phyloP scores from a whole-genome alignment of 2,888 invertebrate species.

The Pandemis heparana region DNA sequence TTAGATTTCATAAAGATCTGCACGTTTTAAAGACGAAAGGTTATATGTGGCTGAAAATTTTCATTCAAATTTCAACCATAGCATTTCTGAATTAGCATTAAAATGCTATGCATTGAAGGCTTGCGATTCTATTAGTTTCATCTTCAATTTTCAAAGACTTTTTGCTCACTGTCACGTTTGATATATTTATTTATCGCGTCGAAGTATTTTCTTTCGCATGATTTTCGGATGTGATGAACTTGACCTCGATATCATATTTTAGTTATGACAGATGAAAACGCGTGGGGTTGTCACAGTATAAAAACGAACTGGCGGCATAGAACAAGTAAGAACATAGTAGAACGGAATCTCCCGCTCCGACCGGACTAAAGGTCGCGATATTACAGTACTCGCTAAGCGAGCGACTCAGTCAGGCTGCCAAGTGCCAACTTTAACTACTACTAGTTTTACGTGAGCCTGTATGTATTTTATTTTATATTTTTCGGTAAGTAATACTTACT shows the following conservation, averaged over 20 bases:
- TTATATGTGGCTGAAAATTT: neutral
- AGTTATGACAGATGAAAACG: neutral
- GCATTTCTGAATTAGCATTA: neutral
- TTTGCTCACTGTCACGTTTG: constrained; percentile 14
- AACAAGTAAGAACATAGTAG: too few relatives aligned
- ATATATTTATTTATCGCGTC: constrained; percentile 22
- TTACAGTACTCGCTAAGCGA: too few relatives aligned
- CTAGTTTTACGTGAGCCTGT: too few relatives aligned
- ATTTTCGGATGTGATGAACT: constrained; percentile 18
- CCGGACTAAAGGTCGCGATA: too few relatives aligned
- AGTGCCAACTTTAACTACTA: too few relatives aligned
- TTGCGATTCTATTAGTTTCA: neutral
- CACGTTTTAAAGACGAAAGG: neutral
- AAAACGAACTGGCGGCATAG: neutral
- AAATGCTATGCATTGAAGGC: neutral
- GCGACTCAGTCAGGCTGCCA: too few relatives aligned
- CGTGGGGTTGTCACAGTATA: constrained; percentile 1
- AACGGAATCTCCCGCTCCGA: too few relatives aligned
- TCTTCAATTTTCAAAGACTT: constrained; percentile 1
- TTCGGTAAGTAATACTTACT: too few relatives aligned
- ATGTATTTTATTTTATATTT: too few relatives aligned
- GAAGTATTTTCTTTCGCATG: neutral
- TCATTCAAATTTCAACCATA: neutral
- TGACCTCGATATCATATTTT: constrained; percentile 15
- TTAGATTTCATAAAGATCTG: constrained; percentile 12